Conservation (phyloP, 2,888 invertebrate species). For the Macrosiphum euphorbiae region DNA sequence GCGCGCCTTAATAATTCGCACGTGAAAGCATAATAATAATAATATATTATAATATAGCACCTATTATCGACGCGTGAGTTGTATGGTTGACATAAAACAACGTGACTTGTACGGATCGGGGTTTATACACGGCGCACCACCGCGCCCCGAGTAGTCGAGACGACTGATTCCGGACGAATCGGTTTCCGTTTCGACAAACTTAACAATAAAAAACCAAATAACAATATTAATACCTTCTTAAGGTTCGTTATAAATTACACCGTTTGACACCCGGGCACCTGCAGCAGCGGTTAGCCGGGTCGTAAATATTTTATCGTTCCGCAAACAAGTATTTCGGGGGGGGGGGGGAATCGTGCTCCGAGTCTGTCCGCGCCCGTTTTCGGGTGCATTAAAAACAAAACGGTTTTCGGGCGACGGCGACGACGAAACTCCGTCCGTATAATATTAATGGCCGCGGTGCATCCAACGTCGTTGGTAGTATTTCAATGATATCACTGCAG, state of each 20-base stretch:
- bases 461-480: neutral
- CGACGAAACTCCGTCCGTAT: neutral
- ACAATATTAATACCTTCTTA: neutral
- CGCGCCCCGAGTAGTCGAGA: neutral
- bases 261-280: conserved; percentile 11
- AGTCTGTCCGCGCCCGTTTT: neutral
- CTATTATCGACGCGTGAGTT: neutral
- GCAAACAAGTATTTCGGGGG: neutral
- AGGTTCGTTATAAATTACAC: conserved; percentile 12
- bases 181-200: conserved; percentile 16
- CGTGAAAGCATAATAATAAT: neutral
- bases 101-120: neutral
- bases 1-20: neutral
- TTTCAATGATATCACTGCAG: neutral
- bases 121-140: neutral
- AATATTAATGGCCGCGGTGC: neutral
- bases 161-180: neutral
- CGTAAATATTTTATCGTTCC: conserved; percentile 40
- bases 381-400: conserved; percentile 10
- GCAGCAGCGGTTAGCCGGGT: neutral
- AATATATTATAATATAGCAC: neutral
- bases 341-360: neutral
- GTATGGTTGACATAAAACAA: neutral
- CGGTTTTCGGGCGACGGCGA: neutral
- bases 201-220: neutral